Base-by-base conservation (phyloP, 64 coral and sea anemone genomes). In the Dendrophyllia cribrosa region DNA sequence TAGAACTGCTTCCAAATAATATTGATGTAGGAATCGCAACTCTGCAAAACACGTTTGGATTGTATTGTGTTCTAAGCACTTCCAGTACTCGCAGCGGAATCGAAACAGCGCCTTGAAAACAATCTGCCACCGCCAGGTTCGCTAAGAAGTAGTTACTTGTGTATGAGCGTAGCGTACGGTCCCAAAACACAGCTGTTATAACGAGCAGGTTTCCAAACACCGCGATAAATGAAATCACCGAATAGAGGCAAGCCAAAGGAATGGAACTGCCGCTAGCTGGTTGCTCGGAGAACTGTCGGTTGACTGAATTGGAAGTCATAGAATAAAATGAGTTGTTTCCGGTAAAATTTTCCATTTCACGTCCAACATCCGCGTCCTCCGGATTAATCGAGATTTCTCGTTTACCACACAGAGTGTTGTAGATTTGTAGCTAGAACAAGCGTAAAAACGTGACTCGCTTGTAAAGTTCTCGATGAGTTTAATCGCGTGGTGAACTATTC, bases 111-210 rank as follows among this genome's bases (percentile, higher is more conserved):
- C 95, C 95, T 34, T 93, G 95, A 72, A 96, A 63, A 65, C 89
- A 93, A 58, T 96, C 95, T 5, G 95, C 83, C 26, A 96, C 60
- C 4, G 95, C 95, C 24, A 96, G 55, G 55, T 96, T 96, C 0
- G 95, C 86, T 0, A 96, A 78, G 20, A 96, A 87, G 53, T 93
- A 96, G 55, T 96, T 96, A 43, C 95, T 96, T 0, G 90, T 85
- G 21, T 74, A 85, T 15, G 88, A 88, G 9, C 92, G 85, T 34
- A 96, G 61, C 46, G 51, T 93, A 68, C 75, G 85, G 20, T 88
- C 74, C 14, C 58, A 75, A 66, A 50, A 75, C 5, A 96, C 69
- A 21, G 95, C 90, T 63, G 53, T 69, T 64, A 96, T 78, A 21
- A 96, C 95, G 4, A 96, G 51, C 14, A 96, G 73, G 63, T 96